These are phyloP conservation scores for Hyalella azteca DNA, from an alignment of 2,888 invertebrate genomes.

Conservation along the genomic window DNA sequence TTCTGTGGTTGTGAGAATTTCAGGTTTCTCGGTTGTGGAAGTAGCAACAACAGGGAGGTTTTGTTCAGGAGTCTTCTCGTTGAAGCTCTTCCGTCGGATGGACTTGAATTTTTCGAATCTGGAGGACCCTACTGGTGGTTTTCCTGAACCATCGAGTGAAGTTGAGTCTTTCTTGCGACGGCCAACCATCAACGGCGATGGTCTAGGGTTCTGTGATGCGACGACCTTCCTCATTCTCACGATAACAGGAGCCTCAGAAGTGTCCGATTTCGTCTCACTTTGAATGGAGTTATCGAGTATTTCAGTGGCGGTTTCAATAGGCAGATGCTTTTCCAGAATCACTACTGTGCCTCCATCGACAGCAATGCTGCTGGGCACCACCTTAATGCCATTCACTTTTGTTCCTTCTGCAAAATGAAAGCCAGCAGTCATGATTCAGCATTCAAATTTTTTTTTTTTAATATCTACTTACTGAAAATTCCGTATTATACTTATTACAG, in stretches of 20 bases:
- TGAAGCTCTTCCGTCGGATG: not conserved
- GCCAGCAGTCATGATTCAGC: not conserved
- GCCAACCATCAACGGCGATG: constrained; percentile 20
- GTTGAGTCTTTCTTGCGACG: constrained; percentile 8
- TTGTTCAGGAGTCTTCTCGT: not conserved
- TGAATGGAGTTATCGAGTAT: not conserved
- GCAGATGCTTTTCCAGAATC: not conserved
- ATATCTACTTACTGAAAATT: no score
- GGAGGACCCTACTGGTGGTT: not conserved
- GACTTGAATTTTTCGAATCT: constrained; percentile 9
- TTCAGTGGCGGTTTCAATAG: not conserved
- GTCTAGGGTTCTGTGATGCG: not conserved
- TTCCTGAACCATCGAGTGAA: not conserved
- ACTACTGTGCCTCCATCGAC: not conserved
- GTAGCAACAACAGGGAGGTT: no score
- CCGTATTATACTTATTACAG: no score
- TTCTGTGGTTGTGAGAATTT: not conserved
- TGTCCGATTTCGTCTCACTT: not conserved
- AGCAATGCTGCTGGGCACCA: not conserved
- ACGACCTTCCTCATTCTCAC: constrained; percentile 21
- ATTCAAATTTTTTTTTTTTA: not conserved
- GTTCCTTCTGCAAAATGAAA: not conserved
- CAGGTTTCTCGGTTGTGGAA: not conserved
- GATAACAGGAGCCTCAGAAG: not conserved
- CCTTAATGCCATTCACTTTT: not conserved